Evolutionary conservation across 2,888 invertebrate species (phyloP), one percentile per base, ranked within the genome.

Genomic region (Glaucopsyche alexis): DNA sequence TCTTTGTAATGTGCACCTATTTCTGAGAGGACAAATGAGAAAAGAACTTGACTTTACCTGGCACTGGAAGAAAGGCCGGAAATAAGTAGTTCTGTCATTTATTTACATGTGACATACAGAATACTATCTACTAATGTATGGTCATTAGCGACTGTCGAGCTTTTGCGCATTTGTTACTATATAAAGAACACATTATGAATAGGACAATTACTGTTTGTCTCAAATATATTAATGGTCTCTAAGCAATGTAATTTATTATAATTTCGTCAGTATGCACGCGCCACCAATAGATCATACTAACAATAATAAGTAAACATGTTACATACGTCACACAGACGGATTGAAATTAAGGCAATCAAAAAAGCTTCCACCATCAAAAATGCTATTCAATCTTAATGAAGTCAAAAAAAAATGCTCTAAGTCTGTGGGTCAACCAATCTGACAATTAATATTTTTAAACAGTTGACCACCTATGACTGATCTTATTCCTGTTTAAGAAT

Each of bases 81-180:
- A 55, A 55, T 19, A 19, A 11, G 55, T 19, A 9, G 52, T 52
- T 52, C 7, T 55, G 19, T 55, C 19, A 55, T 55, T 55, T 42
- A 42, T 42, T 55, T 4, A 55, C 55, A 55, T 55, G 55, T 55
- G 55, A 55, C 55, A 55, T 65, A 65, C 65, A 65, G n/a, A 64
- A 38, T 13, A 19, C 42, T 42, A 19, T 55, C 65, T 14, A 40
- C 40, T 65, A 65, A 65, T 65, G n/a, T n/a, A 55, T 19, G 55
- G 42, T 66, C 66, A 66, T 67, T 47, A 45, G 19, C 45, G 45
- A 45, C 16, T 45, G 16, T 67, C 67, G 6, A 45, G 13, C 9
- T 19, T 47, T 13, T 67, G 67, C 67, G 67, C 67, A 67, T 45
- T 66, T 16, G n/a, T 42, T 66, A 66, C 66, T 66, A 40, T 40